These are phyloP conservation scores for Thripadectes ignobilis DNA, from an alignment of 2,797 vertebrate species.

Conservation along the genomic window DNA sequence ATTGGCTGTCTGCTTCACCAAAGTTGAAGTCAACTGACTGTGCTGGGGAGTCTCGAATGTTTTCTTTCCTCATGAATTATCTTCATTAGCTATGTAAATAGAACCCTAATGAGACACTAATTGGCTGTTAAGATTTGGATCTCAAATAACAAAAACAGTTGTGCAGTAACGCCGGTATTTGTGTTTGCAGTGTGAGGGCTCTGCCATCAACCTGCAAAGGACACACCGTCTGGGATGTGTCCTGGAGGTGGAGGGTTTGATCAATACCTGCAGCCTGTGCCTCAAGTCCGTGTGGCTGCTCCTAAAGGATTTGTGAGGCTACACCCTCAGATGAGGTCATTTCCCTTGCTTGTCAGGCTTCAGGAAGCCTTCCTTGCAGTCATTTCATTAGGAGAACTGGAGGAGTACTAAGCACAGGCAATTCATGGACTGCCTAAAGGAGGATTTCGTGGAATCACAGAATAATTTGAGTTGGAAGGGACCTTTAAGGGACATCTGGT, in stretches of 20 bases:
- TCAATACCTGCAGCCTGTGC: background rate
- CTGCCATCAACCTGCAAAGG: background rate
- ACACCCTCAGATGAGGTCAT: background rate
- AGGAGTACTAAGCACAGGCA: background rate
- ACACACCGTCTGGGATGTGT: accelerated
- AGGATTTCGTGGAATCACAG: background rate
- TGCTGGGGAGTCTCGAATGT: background rate
- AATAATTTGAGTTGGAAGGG: background rate
- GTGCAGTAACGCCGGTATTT: background rate
- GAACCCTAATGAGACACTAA: slow-evolving; percentile 44
- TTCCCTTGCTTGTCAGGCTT: background rate
- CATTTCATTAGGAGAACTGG: background rate
- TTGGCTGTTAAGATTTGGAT: slow-evolving; percentile 48
- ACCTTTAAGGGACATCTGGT: background rate
- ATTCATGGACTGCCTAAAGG: background rate
- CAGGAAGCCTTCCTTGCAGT: background rate
- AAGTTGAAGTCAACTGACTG: background rate
- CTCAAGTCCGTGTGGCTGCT: background rate
- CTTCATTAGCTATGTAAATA: slow-evolving; percentile 45
- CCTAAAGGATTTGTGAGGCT: background rate
- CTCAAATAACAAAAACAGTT: slow-evolving; percentile 4
- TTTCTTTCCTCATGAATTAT: slow-evolving; percentile 29
- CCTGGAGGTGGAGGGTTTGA: background rate
- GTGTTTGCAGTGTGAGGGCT: background rate
- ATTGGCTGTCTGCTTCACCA: background rate